phyloP scores from a whole-genome alignment of 2,113 vertebrate genomes.

The Aptenodytes forsteri region DNA sequence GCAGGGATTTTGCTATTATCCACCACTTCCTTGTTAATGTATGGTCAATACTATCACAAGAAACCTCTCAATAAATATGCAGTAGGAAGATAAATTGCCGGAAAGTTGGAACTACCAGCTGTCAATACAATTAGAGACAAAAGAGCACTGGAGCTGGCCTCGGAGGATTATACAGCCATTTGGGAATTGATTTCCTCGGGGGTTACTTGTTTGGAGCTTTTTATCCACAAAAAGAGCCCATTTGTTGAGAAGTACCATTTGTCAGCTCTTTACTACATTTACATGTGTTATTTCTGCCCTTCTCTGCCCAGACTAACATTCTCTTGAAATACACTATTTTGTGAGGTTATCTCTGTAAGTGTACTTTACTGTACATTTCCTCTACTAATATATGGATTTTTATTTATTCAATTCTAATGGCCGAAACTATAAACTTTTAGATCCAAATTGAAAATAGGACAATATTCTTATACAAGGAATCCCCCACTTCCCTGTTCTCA shows the following conservation, averaged over 20 bases:
- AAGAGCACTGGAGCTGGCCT: conserved; percentile 21
- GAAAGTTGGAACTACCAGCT: conserved; percentile 63
- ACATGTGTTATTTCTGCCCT: not conserved
- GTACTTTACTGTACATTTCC: not conserved
- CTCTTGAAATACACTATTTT: not conserved
- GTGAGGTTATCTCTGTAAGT: not conserved
- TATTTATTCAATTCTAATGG: not conserved
- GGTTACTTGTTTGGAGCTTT: not conserved
- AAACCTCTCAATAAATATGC: conserved; percentile 67
- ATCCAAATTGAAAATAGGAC: not conserved
- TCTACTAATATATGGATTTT: not conserved
- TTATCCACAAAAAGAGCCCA: not conserved
- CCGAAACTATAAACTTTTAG: not conserved
- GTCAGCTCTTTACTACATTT: not conserved
- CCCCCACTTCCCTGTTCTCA: not conserved
- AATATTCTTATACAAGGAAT: not conserved
- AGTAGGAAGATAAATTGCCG: conserved; percentile 56
- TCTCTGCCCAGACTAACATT: not conserved
- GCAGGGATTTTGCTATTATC: conserved; percentile 38
- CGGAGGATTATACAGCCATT: not conserved
- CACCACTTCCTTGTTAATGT: conserved; percentile 8
- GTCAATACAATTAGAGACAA: conserved; percentile 66
- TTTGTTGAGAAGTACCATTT: not conserved
- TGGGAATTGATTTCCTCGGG: conserved; percentile 60
- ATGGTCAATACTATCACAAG: conserved; percentile 14